These are phyloP conservation scores for Coelopa frigida DNA, from an alignment of 1,140 invertebrate genomes.

Conservation along the genomic window DNA sequence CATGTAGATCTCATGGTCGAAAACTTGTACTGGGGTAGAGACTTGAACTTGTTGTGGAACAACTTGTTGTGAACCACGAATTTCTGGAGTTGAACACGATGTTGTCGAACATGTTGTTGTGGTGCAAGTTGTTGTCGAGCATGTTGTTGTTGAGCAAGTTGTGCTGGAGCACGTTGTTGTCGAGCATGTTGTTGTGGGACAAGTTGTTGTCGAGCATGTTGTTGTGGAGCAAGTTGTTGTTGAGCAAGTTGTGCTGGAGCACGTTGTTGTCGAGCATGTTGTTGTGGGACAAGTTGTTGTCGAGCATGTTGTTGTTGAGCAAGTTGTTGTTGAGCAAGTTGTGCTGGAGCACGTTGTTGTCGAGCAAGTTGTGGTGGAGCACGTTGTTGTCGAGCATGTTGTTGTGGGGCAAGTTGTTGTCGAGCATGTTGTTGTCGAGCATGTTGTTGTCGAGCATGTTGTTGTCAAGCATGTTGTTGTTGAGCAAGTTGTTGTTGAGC, in stretches of 20 bases:
- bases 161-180: neutral
- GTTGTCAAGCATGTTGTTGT: neutral
- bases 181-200: neutral
- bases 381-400: no score
- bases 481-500: neutral
- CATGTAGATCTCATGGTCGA: slow-evolving; percentile 8
- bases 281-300: no score
- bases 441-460: neutral
- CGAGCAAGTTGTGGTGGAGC: no score
- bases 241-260: slow-evolving; percentile 1
- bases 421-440: neutral
- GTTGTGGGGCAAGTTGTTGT: neutral
- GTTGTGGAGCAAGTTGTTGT: neutral
- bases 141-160: neutral
- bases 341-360: no score
- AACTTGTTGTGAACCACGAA: no score
- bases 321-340: no score
- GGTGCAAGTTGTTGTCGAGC: neutral
- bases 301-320: no score
- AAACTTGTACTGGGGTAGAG: no score
- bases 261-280: neutral
- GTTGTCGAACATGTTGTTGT: neutral
- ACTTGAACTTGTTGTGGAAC: slow-evolving; percentile 3
- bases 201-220: neutral
- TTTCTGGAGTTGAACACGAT: neutral